Percentiles rank a stretch among this genome's conserved stretches.
Evolutionary conservation across 37 sponge, comb jelly and placozoan species (phyloP).

Genomic region (Lycopodina hypogea): DNA sequence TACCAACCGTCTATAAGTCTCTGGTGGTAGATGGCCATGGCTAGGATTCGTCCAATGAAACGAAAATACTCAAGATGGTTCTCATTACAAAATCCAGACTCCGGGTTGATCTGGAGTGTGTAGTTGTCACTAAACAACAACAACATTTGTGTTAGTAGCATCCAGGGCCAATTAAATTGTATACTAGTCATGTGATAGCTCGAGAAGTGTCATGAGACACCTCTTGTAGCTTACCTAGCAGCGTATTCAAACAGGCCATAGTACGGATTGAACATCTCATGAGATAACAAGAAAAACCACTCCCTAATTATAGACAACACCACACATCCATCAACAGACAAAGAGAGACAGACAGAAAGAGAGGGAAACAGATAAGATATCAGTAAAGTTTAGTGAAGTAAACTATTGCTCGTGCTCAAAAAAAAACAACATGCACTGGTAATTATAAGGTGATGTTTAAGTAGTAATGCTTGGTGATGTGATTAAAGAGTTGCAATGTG

Average conservation of each 20-base stretch:
- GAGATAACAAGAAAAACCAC: slow-evolving; percentile 94
- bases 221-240: slow-evolving; percentile 61
- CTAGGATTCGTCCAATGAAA: slow-evolving; percentile 94
- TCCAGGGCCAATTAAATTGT: not conserved
- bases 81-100: slow-evolving; percentile 91
- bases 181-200: not conserved
- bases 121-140: slow-evolving; percentile 89
- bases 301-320: slow-evolving; percentile 59
- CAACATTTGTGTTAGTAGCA: not conserved
- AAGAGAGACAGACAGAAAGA: not conserved
- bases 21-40: slow-evolving; percentile 95
- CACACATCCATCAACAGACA: not conserved
- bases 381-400: no score
- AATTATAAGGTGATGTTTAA: no score
- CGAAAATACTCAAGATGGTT: slow-evolving; percentile 88
- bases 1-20: slow-evolving; percentile 94
- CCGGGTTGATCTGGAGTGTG: slow-evolving; percentile 98
- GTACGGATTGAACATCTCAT: slow-evolving; percentile 99
- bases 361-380: no score
- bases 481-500: no score
- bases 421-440: no score
- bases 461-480: no score
- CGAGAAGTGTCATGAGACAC: not conserved
- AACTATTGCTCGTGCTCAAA: no score
- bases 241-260: slow-evolving; percentile 97